Evolutionary conservation across 2,797 vertebrate genomes (phyloP).

Genomic region (Percopsis omiscomaycus): DNA sequence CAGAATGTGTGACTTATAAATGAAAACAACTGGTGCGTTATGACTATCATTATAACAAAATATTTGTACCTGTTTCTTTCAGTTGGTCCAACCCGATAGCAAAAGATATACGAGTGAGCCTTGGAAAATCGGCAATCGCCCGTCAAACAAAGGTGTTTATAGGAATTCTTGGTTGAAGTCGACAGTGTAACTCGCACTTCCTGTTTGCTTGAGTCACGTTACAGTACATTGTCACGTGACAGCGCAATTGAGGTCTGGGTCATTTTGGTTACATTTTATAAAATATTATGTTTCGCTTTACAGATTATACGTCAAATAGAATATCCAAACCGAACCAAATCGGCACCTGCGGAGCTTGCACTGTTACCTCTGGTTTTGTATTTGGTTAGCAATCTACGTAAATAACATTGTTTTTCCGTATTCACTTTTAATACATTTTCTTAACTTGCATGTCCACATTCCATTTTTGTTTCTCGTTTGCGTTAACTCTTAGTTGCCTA

Average conservation of each 20-base stretch:
- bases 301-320: too few relatives aligned
- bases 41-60: too few relatives aligned
- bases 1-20: neutral
- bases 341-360: too few relatives aligned
- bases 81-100: slow-evolving; percentile 11
- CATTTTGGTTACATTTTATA: neutral
- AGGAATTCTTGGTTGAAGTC: slow-evolving; percentile 23
- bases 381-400: too few relatives aligned
- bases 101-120: neutral
- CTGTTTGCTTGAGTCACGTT: slow-evolving; percentile 69
- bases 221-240: slow-evolving; percentile 63
- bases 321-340: too few relatives aligned
- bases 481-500: too few relatives aligned
- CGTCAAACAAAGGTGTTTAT: slow-evolving; percentile 16
- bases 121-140: neutral
- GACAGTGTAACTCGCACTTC: slow-evolving; percentile 47
- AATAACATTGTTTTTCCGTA: too few relatives aligned
- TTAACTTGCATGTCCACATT: too few relatives aligned
- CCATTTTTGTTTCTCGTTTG: too few relatives aligned
- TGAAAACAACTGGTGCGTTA: neutral
- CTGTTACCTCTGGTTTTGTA: too few relatives aligned
- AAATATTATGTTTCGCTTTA: too few relatives aligned
- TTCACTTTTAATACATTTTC: too few relatives aligned
- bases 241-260: neutral
- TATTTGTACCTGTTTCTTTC: slow-evolving; percentile 1